A percentile compares a stretch with the other conserved stretches of the same genome.
Conservation (phyloP, 2,888 invertebrate species). For the Euzetes globulus region DNA sequence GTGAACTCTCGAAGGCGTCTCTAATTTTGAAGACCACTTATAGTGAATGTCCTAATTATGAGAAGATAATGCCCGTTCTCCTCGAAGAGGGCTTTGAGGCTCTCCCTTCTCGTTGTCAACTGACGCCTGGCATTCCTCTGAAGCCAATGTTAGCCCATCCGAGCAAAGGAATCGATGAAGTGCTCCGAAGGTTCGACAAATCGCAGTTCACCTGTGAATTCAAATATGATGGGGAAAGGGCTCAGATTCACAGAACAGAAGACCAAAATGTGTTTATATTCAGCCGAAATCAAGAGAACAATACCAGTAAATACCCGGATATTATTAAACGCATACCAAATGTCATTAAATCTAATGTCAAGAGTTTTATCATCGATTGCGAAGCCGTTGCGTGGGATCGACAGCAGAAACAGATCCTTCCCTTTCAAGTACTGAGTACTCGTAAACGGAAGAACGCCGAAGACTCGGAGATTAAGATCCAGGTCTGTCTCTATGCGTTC, state of each 20-base stretch:
- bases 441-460: slow-evolving; percentile 83
- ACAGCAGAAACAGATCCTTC: slow-evolving; percentile 76
- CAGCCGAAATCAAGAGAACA: slow-evolving; percentile 92
- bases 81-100: slow-evolving; percentile 65
- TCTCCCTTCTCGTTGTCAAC: slow-evolving; percentile 69
- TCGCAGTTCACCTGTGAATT: slow-evolving; percentile 93
- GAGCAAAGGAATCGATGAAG: slow-evolving; percentile 83
- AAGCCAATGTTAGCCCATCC: slow-evolving; percentile 99
- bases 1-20: slow-evolving; percentile 59
- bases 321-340: slow-evolving; percentile 62
- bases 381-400: slow-evolving; percentile 96
- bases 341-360: slow-evolving; percentile 50
- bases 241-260: slow-evolving; percentile 72
- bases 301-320: slow-evolving; percentile 92
- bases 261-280: slow-evolving; percentile 69
- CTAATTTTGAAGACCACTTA: slow-evolving; percentile 82
- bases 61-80: slow-evolving; percentile 68
- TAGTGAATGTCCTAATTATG: slow-evolving; percentile 93
- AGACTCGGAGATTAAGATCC: slow-evolving; percentile 67
- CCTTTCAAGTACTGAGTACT: slow-evolving; percentile 91
- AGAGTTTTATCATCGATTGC: slow-evolving; percentile 83
- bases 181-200: slow-evolving; percentile 73
- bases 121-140: slow-evolving; percentile 84
- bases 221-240: slow-evolving; percentile 98
- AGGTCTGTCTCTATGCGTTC: slow-evolving; percentile 93